A percentile compares a stretch with the other conserved stretches of the same genome.
Evolutionary conservation across 1,140 invertebrate genomes (phyloP).

Genomic region (Dendrolimus punctatus): DNA sequence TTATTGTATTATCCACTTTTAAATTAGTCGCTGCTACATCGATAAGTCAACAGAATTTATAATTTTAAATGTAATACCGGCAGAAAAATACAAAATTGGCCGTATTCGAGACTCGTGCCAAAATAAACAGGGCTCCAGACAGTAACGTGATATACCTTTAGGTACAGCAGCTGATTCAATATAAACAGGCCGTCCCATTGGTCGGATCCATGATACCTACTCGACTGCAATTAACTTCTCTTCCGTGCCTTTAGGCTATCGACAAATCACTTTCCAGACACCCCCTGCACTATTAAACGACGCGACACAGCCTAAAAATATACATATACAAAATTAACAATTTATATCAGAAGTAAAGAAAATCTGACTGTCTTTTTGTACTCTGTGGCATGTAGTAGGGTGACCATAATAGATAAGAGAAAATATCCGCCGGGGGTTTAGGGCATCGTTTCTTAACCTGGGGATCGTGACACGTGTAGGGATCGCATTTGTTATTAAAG

Average conservation of each 20-base stretch:
- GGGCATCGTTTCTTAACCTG: too few relatives aligned
- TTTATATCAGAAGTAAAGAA: constrained; percentile 7
- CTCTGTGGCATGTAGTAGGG: constrained; percentile 23
- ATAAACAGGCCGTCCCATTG: constrained; percentile 37
- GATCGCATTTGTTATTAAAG: too few relatives aligned
- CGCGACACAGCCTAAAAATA: constrained; percentile 23
- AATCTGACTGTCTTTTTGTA: constrained; percentile 12
- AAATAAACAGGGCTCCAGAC: too few relatives aligned
- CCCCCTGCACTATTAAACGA: constrained; percentile 14
- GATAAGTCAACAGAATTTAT: too few relatives aligned
- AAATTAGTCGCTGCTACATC: too few relatives aligned
- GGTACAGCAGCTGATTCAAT: constrained; percentile 19
- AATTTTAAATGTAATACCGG: too few relatives aligned
- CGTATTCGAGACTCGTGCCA: too few relatives aligned
- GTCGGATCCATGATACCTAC: constrained; percentile 42
- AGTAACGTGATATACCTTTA: neutral
- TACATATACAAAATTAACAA: neutral
- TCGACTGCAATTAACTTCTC: constrained; percentile 41
- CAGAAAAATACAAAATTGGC: too few relatives aligned
- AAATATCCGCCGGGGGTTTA: too few relatives aligned
- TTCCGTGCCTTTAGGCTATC: constrained; percentile 35
- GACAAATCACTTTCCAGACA: constrained; percentile 44
- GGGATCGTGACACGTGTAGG: too few relatives aligned
- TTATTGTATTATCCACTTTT: too few relatives aligned
- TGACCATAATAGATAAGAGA: constrained; percentile 34